Conservation (phyloP, 2,113 vertebrate genomes). For the Mungos mungo region DNA sequence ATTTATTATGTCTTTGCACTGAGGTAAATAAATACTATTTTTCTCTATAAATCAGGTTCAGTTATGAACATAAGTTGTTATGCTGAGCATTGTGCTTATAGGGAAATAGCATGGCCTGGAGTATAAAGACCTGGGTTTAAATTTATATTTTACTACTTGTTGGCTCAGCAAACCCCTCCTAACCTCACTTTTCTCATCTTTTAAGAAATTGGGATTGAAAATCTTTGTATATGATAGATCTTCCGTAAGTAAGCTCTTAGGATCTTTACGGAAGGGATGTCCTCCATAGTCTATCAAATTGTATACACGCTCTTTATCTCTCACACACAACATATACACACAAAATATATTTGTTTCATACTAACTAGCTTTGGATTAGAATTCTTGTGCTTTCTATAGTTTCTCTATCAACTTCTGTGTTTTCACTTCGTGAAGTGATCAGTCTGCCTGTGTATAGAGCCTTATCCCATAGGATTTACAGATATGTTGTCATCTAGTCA, state of each 20-base stretch:
- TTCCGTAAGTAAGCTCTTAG: neutral
- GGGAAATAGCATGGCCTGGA: neutral
- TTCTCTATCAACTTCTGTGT: neutral
- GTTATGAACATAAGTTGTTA: neutral
- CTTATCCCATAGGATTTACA: neutral
- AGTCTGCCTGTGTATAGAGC: neutral
- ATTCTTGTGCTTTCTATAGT: neutral
- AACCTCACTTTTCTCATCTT: neutral
- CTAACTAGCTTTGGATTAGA: neutral
- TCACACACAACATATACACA: neutral
- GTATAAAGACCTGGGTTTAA: neutral
- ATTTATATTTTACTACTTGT: neutral
- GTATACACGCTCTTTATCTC: neutral
- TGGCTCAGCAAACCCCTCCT: neutral
- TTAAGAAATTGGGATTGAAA: conserved; percentile 15
- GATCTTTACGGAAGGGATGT: neutral
- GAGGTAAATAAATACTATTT: neutral
- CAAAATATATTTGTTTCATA: neutral
- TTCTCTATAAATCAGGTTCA: neutral
- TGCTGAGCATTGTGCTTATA: neutral
- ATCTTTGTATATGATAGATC: neutral
- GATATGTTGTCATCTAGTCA: neutral
- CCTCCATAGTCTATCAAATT: neutral
- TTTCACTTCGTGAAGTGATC: neutral
- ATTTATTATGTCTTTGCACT: neutral